These are phyloP conservation scores for Frankliniella intonsa DNA, from an alignment of 2,888 invertebrate species.

Conservation along the genomic window DNA sequence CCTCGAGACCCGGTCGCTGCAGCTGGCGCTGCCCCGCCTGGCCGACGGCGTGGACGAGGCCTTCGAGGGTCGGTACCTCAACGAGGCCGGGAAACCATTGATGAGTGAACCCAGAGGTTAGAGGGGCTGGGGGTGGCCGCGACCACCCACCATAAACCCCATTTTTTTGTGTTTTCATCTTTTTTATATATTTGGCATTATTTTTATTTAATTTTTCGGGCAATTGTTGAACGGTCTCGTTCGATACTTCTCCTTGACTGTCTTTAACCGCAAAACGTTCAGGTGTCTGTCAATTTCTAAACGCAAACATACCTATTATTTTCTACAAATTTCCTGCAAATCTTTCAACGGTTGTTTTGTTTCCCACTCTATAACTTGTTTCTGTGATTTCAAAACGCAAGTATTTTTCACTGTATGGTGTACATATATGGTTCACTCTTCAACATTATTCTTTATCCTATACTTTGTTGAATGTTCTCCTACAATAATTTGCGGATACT, in stretches of 20 bases:
- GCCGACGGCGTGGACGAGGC: neutral
- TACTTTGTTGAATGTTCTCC: no score
- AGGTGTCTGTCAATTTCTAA: no score
- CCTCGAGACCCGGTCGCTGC: constrained; percentile 18
- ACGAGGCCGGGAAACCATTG: neutral
- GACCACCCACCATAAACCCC: neutral
- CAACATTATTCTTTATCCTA: no score
- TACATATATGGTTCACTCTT: no score
- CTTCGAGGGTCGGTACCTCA: constrained; percentile 20
- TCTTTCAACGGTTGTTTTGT: neutral
- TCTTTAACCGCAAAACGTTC: neutral
- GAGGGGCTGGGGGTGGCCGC: neutral
- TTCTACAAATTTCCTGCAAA: neutral
- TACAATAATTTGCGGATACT: no score
- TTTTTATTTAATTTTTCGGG: neutral
- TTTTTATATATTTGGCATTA: neutral
- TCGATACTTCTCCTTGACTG: neutral
- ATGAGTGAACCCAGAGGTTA: constrained; percentile 7
- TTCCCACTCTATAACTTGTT: no score
- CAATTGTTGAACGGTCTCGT: neutral
- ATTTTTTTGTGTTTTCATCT: neutral
- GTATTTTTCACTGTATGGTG: no score
- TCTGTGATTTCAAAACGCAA: no score
- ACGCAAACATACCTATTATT: neutral
- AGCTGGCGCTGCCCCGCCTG: neutral